Evolutionary conservation across 2,888 invertebrate genomes (phyloP).

Genomic region (Drosophila meridionalis): DNA sequence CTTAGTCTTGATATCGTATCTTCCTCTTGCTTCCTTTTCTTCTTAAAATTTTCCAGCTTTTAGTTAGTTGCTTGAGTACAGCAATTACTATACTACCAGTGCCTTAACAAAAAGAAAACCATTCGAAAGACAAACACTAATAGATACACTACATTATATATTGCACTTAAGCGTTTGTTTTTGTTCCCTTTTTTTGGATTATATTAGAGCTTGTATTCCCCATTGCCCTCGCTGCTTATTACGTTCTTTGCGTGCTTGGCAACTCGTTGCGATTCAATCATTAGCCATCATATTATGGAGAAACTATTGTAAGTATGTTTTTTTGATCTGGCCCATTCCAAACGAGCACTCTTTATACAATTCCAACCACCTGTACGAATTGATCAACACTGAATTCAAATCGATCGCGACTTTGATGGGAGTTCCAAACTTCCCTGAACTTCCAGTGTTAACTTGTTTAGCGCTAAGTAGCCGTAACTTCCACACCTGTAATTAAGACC

Average conservation of each 20-base stretch:
- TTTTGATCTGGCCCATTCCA: conserved; percentile 83
- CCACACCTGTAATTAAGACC: conserved; percentile 40
- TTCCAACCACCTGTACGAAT: conserved; percentile 81
- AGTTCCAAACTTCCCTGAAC: conserved; percentile 45
- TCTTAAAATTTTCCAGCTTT: background rate
- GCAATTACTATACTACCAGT: conserved; percentile 74
- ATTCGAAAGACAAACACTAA: conserved; percentile 10
- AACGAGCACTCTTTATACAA: conserved; percentile 84
- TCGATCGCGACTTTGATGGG: conserved; percentile 71
- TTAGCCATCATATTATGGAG: conserved; percentile 48
- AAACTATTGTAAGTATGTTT: conserved; percentile 65
- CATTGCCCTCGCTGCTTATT: conserved; percentile 48
- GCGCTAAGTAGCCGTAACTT: conserved; percentile 45
- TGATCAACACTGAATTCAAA: conserved; percentile 74
- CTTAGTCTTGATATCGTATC: background rate
- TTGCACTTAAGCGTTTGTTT: conserved; percentile 6
- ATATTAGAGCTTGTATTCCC: conserved; percentile 14
- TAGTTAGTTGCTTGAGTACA: conserved; percentile 50
- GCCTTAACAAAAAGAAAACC: conserved; percentile 58
- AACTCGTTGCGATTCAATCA: conserved; percentile 36
- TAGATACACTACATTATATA: conserved; percentile 10
- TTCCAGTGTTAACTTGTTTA: conserved; percentile 46
- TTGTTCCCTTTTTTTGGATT: background rate
- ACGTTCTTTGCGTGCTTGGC: conserved; percentile 48
- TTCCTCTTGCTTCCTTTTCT: background rate